phyloP scores from a whole-genome alignment of 2,113 vertebrate species.

The Lota lota region DNA sequence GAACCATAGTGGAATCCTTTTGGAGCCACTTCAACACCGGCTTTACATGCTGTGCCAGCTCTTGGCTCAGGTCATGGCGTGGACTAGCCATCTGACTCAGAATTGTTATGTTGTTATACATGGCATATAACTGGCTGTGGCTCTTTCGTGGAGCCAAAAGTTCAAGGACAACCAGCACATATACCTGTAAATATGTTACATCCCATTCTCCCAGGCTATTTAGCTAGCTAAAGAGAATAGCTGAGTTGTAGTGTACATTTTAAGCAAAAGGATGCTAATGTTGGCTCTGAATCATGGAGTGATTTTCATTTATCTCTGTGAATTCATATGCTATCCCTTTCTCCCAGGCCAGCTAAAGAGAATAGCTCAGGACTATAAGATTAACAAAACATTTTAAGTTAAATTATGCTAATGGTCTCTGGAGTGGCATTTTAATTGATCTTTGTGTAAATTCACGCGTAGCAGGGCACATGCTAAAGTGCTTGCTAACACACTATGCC shows the following conservation, averaged over 20 bases:
- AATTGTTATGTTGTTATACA: background rate
- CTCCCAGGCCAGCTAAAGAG: background rate
- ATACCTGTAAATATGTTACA: background rate
- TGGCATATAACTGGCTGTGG: background rate
- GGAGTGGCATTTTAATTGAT: slow-evolving; percentile 20
- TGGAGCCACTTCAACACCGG: background rate
- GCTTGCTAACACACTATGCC: slow-evolving; percentile 16
- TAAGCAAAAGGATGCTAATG: background rate
- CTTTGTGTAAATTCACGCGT: slow-evolving; percentile 32
- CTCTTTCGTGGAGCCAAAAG: background rate
- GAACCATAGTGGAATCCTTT: background rate
- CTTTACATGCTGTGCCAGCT: slow-evolving; percentile 2
- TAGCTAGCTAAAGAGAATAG: background rate
- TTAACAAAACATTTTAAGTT: background rate
- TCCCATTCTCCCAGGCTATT: background rate
- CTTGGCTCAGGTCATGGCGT: background rate
- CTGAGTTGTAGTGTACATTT: background rate
- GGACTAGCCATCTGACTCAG: background rate
- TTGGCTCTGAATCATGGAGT: slow-evolving; percentile 4
- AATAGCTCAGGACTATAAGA: background rate
- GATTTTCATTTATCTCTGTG: too few relatives aligned
- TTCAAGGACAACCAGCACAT: background rate
- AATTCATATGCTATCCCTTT: background rate
- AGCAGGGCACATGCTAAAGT: slow-evolving; percentile 5
- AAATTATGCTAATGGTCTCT: slow-evolving; percentile 1